Evolutionary conservation across 1,140 invertebrate species (phyloP).

Genomic region (Chymomyza costata): DNA sequence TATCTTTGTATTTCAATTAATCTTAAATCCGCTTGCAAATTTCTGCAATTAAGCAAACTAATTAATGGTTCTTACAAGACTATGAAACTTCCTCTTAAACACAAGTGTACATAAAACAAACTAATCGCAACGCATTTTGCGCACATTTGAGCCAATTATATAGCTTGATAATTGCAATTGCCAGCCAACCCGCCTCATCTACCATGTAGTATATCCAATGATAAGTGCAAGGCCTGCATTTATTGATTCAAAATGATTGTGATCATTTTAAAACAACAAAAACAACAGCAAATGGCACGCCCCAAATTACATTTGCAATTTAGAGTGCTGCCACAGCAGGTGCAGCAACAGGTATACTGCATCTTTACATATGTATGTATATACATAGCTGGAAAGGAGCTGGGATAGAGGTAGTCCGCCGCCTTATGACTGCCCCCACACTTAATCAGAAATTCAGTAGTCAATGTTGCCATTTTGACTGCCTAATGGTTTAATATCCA

Average conservation of each 20-base stretch:
- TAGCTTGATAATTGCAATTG: no score
- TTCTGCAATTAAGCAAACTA: conserved; percentile 55
- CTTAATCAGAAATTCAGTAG: conserved; percentile 71
- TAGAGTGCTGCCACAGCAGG: conserved; percentile 19
- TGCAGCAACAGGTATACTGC: conserved; percentile 21
- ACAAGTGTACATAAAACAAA: no score
- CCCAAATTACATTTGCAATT: conserved; percentile 48
- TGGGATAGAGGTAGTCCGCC: no score
- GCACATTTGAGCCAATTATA: conserved; percentile 63
- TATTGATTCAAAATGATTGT: conserved; percentile 68
- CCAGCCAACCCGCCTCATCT: conserved; percentile 11
- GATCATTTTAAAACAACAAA: conserved; percentile 28
- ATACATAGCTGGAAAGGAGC: no score
- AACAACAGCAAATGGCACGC: conserved; percentile 43
- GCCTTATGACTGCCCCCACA: no score
- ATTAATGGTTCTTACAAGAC: conserved; percentile 65
- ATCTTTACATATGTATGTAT: no score
- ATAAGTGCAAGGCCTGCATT: conserved; percentile 47
- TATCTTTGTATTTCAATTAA: conserved; percentile 64
- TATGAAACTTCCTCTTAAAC: no score
- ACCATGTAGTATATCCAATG: conserved; percentile 3
- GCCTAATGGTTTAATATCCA: conserved; percentile 69
- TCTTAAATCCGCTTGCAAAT: conserved; percentile 43
- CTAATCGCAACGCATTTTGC: conserved; percentile 65
- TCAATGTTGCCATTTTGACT: conserved; percentile 47